Evolutionary conservation across 37 sponge, comb jelly and placozoan genomes (phyloP).

Genomic region (Axinella damicornis): DNA sequence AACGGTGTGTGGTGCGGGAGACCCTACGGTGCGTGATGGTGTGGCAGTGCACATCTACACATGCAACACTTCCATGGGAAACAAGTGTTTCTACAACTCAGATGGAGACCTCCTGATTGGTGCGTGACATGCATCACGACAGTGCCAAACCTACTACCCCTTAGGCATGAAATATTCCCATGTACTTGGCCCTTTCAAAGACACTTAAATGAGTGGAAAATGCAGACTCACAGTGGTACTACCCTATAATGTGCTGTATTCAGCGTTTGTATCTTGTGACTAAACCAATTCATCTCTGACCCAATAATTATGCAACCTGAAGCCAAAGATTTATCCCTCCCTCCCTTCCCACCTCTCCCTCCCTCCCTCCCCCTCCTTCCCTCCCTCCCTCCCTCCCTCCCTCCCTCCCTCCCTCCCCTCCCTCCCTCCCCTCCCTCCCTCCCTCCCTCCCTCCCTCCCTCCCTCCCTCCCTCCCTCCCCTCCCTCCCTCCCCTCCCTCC

Average conservation of each 20-base stretch:
- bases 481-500: background rate
- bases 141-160: too few species aligned
- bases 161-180: too few species aligned
- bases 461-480: background rate
- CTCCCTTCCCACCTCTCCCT: background rate
- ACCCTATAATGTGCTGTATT: too few species aligned
- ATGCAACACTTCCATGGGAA: conserved; percentile 92
- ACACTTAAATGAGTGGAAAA: too few species aligned
- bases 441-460: conserved; percentile 6
- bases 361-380: background rate
- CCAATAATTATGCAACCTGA: too few species aligned
- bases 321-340: background rate
- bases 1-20: conserved; percentile 96
- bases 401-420: background rate
- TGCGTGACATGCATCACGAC: conserved; percentile 4
- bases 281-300: too few species aligned
- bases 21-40: conserved; percentile 85
- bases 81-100: conserved; percentile 95
- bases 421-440: background rate
- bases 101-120: conserved; percentile 98
- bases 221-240: too few species aligned
- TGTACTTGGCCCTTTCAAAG: too few species aligned
- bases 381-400: background rate
- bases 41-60: conserved; percentile 86
- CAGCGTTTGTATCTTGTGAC: too few species aligned